These are phyloP conservation scores for Syrrhaptes paradoxus DNA, from an alignment of 2,113 vertebrate genomes.

Conservation along the genomic window DNA sequence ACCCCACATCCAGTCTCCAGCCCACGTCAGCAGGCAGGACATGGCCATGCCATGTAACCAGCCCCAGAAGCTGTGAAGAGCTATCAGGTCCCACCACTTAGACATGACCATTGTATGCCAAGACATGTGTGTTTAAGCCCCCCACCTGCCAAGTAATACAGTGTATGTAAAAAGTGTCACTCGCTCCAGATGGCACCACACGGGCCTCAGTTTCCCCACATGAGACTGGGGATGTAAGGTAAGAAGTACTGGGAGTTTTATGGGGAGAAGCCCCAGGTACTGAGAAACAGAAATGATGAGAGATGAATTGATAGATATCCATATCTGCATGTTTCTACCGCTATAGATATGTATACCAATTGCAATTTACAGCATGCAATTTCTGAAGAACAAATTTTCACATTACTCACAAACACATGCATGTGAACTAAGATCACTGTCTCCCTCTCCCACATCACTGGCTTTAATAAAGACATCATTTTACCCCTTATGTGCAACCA, in stretches of 20 bases:
- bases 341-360: background rate
- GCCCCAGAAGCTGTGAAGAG: background rate
- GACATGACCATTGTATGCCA: background rate
- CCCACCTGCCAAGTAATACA: background rate
- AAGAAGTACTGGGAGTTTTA: background rate
- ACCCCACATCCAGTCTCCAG: background rate
- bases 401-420: background rate
- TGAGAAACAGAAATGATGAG: background rate
- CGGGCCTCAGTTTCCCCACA: background rate
- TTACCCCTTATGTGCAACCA: background rate
- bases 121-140: background rate
- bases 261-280: background rate
- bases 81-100: background rate
- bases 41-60: fast-evolving
- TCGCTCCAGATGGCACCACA: background rate
- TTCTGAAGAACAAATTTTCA: background rate
- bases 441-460: background rate
- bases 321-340: background rate
- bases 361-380: background rate
- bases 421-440: background rate
- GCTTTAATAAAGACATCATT: background rate
- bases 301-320: background rate
- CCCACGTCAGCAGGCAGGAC: background rate
- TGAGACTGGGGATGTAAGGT: background rate
- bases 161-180: background rate